A percentile compares a stretch with the other conserved stretches of the same genome.
These are phyloP conservation scores for Apodemus speciosus DNA, from an alignment of 2,113 vertebrate genomes.

Conservation along the genomic window DNA sequence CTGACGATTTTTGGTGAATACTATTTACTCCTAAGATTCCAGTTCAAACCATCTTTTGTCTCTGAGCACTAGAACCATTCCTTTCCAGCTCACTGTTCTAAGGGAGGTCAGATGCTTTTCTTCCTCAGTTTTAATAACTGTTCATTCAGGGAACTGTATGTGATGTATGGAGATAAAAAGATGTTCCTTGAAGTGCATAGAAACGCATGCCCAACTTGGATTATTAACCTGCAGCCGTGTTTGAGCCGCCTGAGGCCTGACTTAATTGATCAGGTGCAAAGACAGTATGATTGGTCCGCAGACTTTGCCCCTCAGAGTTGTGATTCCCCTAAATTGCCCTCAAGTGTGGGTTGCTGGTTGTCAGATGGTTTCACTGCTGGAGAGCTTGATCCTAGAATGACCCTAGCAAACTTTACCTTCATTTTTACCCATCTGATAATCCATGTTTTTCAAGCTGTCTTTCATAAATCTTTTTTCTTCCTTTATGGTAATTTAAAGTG, in stretches of 20 bases:
- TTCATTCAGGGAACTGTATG: neutral
- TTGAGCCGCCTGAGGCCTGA: neutral
- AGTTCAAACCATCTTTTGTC: conserved; percentile 23
- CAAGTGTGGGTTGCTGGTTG: neutral
- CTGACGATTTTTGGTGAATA: neutral
- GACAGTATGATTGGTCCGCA: neutral
- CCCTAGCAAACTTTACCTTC: conserved; percentile 23
- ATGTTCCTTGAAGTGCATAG: neutral
- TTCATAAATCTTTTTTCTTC: conserved; percentile 6
- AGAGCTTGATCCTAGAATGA: neutral
- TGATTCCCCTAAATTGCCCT: neutral
- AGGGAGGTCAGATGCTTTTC: neutral
- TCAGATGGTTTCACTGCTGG: neutral
- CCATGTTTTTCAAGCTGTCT: neutral
- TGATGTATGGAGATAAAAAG: neutral
- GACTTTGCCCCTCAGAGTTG: neutral
- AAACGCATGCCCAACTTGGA: neutral
- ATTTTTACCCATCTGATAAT: neutral
- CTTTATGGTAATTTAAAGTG: neutral
- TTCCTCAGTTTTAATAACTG: neutral
- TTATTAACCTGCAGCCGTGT: neutral
- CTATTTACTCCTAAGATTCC: neutral
- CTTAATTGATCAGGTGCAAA: neutral
- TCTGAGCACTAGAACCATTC: neutral
- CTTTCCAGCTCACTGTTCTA: neutral